phyloP scores from a whole-genome alignment of 2,113 vertebrate species.

The Prionailurus viverrinus region DNA sequence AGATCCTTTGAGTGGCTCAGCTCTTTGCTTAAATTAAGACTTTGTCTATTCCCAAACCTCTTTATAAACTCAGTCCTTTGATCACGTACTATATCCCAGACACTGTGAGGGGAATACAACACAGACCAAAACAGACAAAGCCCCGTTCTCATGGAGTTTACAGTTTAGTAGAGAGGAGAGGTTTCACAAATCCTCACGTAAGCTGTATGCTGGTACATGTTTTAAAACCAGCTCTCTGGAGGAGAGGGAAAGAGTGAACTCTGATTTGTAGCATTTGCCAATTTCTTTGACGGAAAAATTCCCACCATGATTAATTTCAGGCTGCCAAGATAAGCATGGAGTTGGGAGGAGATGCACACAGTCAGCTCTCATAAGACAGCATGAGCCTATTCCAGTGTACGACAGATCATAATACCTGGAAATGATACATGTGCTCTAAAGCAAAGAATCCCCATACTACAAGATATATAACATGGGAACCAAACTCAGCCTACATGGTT shows the following conservation, averaged over 20 bases:
- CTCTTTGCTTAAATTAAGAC: slow-evolving; percentile 21
- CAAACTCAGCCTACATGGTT: not conserved
- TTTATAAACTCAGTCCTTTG: slow-evolving; percentile 43
- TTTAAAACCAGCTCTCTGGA: not conserved
- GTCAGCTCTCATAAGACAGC: not conserved
- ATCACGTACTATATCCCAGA: not conserved
- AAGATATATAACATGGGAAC: not conserved
- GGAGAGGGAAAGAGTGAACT: not conserved
- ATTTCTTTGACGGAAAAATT: not conserved
- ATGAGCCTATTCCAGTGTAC: not conserved
- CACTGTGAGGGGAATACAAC: slow-evolving; percentile 22
- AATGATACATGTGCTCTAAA: not conserved
- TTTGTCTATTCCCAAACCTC: slow-evolving; percentile 6
- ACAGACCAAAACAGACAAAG: slow-evolving; percentile 25
- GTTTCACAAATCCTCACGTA: not conserved
- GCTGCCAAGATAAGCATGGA: not conserved
- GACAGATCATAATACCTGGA: not conserved
- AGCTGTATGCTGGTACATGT: not conserved
- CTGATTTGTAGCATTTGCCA: not conserved
- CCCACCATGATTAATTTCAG: not conserved
- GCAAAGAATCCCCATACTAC: not conserved
- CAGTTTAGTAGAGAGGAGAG: not conserved
- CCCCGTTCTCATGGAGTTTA: not conserved
- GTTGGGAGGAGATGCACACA: not conserved
- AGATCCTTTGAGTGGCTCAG: slow-evolving; percentile 4